Conservation (phyloP, 2,797 vertebrate genomes). For the Kryptopterus vitreolus region DNA sequence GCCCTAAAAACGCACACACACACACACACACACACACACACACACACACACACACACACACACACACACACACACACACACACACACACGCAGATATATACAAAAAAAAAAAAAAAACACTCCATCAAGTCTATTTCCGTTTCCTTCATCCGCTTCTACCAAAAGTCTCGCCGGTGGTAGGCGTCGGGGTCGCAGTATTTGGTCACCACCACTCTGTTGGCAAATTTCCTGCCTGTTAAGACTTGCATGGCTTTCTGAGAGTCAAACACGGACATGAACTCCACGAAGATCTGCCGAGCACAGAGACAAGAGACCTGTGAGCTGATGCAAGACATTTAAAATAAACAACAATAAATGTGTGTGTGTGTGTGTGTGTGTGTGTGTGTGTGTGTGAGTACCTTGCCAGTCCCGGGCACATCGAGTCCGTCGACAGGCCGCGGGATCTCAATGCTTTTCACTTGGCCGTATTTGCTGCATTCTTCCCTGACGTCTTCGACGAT, state of each 20-base stretch:
- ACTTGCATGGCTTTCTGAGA: constrained; percentile 97
- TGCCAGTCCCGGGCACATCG: constrained; percentile 89
- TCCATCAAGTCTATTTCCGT: constrained; percentile 29
- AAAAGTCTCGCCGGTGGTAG: constrained; percentile 93
- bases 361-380: background rate
- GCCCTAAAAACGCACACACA: background rate
- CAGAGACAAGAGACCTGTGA: background rate
- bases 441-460: constrained; percentile 93
- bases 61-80: constrained; percentile 1
- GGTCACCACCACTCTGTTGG: constrained; percentile 94
- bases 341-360: background rate
- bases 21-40: background rate
- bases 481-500: constrained; percentile 91
- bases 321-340: too few relatives aligned
- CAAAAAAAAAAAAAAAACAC: background rate
- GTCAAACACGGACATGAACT: constrained; percentile 90
- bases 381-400: constrained; percentile 68
- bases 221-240: constrained; percentile 91
- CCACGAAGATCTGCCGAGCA: constrained; percentile 84
- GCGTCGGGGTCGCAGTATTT: constrained; percentile 95
- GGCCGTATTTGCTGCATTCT: constrained; percentile 91
- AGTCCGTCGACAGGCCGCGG: constrained; percentile 89
- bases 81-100: background rate
- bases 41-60: background rate
- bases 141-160: constrained; percentile 80